phyloP scores from a whole-genome alignment of 2,888 invertebrate species.

The Andrena fulva region DNA sequence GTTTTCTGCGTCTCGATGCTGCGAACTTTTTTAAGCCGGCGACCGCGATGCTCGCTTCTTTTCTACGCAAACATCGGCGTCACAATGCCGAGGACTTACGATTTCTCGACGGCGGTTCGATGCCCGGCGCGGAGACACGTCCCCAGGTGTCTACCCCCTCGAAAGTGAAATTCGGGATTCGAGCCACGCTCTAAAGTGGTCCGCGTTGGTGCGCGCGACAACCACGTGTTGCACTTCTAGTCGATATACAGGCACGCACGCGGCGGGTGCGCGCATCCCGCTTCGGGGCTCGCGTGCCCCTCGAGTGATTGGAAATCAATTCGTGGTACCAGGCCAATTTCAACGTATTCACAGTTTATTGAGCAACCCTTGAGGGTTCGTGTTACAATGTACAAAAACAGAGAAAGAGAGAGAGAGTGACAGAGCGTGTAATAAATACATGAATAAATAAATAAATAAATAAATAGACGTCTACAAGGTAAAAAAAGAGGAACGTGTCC shows the following conservation, averaged over 20 bases:
- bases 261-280: constrained; percentile 18
- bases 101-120: neutral
- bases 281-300: constrained; percentile 20
- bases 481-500: neutral
- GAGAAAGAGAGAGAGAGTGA: neutral
- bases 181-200: constrained; percentile 37
- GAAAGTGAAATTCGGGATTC: constrained; percentile 9
- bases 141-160: neutral
- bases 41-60: neutral
- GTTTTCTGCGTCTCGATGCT: neutral
- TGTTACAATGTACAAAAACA: constrained; percentile 16
- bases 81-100: neutral
- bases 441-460: constrained; percentile 33
- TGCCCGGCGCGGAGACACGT: neutral
- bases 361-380: neutral
- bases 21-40: neutral
- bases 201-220: constrained; percentile 67
- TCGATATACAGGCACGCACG: constrained; percentile 49
- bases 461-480: neutral
- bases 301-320: constrained; percentile 51
- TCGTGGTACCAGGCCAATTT: constrained; percentile 10
- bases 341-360: constrained; percentile 43
- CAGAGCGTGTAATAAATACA: constrained; percentile 1
- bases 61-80: neutral
- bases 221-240: constrained; percentile 73